Conservation (phyloP, 2,113 vertebrate genomes). For the Heterotilapia buettikoferi region DNA sequence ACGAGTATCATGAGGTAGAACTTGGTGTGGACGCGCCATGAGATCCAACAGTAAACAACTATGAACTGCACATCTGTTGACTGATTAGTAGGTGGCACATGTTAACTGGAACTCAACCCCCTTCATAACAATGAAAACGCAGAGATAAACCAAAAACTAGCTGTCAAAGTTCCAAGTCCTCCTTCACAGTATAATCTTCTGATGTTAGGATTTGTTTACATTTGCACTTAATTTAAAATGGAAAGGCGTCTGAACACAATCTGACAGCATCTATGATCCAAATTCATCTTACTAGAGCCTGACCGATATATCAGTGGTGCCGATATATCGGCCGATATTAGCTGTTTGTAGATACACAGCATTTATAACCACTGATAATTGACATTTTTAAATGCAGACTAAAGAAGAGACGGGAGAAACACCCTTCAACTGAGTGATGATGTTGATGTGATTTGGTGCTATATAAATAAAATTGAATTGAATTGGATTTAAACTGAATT, state of each 20-base stretch:
- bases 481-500: neutral
- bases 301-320: neutral
- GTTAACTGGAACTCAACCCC: neutral
- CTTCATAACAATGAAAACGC: neutral
- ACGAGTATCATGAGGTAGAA: neutral
- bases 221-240: neutral
- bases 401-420: neutral
- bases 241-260: neutral
- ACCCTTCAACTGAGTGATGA: neutral
- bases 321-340: neutral
- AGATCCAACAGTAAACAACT: neutral
- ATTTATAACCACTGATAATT: neutral
- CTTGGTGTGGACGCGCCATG: neutral
- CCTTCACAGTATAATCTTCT: neutral
- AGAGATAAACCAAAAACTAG: neutral
- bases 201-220: neutral
- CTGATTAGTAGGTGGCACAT: neutral
- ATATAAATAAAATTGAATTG: neutral
- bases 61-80: neutral
- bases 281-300: neutral
- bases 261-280: neutral
- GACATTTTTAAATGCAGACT: neutral
- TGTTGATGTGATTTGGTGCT: neutral
- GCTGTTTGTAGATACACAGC: neutral
- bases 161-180: neutral